phyloP scores from a whole-genome alignment of 2,113 vertebrate genomes.

The Salvelinus alpinus region DNA sequence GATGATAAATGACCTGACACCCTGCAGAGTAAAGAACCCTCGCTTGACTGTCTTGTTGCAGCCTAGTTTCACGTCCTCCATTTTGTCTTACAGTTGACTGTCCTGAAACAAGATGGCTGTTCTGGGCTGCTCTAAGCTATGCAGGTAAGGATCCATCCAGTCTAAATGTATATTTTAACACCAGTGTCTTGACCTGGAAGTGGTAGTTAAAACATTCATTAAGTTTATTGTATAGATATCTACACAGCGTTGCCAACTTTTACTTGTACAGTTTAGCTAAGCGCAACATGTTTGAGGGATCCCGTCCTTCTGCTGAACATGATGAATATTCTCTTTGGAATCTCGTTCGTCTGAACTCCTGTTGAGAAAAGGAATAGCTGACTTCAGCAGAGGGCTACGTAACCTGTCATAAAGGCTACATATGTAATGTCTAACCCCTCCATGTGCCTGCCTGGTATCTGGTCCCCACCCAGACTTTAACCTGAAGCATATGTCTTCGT shows the following conservation, averaged over 20 bases:
- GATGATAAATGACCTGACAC: too few species aligned
- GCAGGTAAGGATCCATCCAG: too few species aligned
- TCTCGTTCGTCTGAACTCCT: constrained; percentile 89
- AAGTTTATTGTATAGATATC: not conserved
- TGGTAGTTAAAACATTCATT: constrained; percentile 9
- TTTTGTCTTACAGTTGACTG: too few species aligned
- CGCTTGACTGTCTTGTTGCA: too few species aligned
- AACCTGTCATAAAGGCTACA: not conserved
- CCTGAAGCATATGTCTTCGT: not conserved
- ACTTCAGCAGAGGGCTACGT: constrained; percentile 22
- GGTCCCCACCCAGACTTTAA: not conserved
- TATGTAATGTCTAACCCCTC: not conserved
- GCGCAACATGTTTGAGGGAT: too few species aligned
- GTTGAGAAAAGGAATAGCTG: constrained; percentile 74
- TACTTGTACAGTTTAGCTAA: too few species aligned
- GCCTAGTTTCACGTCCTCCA: too few species aligned
- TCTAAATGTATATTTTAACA: too few species aligned
- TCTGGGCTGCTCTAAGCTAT: too few species aligned
- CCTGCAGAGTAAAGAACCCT: too few species aligned
- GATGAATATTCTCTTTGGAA: constrained; percentile 75
- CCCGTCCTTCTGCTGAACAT: constrained; percentile 38
- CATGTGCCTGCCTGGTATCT: not conserved
- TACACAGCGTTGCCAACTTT: constrained; percentile 2
- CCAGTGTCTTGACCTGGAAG: too few species aligned
- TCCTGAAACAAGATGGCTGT: too few species aligned